Base-by-base conservation (phyloP, 2,888 invertebrate genomes). In the Allolobophora icterica region DNA sequence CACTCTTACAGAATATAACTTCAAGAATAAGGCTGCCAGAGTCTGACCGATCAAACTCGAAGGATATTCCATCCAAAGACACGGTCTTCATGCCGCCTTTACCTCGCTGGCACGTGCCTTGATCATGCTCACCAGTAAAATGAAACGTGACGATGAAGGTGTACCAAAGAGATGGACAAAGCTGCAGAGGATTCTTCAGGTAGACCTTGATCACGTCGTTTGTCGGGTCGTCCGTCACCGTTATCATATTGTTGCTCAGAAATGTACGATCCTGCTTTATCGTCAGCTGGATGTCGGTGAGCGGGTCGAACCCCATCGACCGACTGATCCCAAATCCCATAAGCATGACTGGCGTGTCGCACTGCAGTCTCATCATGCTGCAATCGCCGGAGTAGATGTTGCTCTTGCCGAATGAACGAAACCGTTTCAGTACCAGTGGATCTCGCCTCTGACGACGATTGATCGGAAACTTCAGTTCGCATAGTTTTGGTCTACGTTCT, bases 21-120 rank as follows among this genome's bases (percentile, higher is more conserved):
- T 92, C 90, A 0, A 90, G 52, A 87, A 92, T 91, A n/a, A 91
- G 91, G 11, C 91, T 91, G n/a, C 91, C 92, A 17, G 92, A 91
- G 42, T 92, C 92, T 21, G 90, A 90, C 35, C 92, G 84, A 91
- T 92, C 92, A 87, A 92, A 92, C 45, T 92, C 92, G 52, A 92
- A 92, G 30, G 84, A 84, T 24, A 91, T 90, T 13, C 91, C 92
- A 58, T 92, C 91, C 40, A 90, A 89, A 5, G 91, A 58, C 35
- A 92, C 89, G 15, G 87, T 90, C 45, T 91, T 91, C 34, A 84
- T 91, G 21, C 92, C 92, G 30, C 91, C 92, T 38, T 91, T 92
- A 15, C 92, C 92, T 35, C 92, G 89, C 71, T 89, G 84, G 89
- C 92, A 92, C 52, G 90, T 90, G 30, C 92, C 92, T 71, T 92